Percentiles rank a stretch among this genome's conserved stretches.
Conservation (phyloP, 2,888 invertebrate genomes). For the Orthosia incerta region DNA sequence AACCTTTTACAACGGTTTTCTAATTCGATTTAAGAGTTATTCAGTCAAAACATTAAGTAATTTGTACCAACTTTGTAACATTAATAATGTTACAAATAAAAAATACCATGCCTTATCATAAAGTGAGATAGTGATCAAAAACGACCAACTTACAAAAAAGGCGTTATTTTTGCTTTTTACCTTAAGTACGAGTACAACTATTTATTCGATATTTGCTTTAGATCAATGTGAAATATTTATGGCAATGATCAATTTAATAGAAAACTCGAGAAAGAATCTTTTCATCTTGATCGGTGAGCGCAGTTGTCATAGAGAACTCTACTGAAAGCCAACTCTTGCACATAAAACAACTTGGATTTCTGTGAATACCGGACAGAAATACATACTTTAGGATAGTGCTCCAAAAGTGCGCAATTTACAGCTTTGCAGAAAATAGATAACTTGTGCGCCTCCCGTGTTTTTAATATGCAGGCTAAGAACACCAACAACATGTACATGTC, state of each 20-base stretch:
- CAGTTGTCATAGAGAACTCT: not conserved
- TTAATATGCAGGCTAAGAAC: not conserved
- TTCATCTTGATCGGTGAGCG: not conserved
- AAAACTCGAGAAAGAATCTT: not conserved
- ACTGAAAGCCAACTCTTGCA: not conserved
- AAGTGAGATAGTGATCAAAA: not conserved
- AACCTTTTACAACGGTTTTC: not conserved
- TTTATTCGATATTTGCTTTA: not conserved
- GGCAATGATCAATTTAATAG: not conserved
- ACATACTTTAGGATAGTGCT: not conserved
- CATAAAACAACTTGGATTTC: not conserved
- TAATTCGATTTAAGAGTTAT: not conserved
- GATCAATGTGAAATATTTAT: not conserved
- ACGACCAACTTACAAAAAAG: not conserved
- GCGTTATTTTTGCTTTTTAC: not conserved
- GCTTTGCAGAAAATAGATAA: not conserved
- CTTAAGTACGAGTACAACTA: not conserved
- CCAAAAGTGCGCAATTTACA: slow-evolving; percentile 20
- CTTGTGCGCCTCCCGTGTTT: not conserved
- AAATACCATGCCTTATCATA: not conserved
- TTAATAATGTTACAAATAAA: too few species aligned
- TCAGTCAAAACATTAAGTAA: not conserved
- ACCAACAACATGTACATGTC: not conserved
- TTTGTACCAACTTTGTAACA: too few species aligned
- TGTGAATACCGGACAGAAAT: not conserved